A percentile compares a stretch with the other conserved stretches of the same genome.
Conservation (phyloP, 2,888 invertebrate genomes). For the Stenchaetothrips biformis region DNA sequence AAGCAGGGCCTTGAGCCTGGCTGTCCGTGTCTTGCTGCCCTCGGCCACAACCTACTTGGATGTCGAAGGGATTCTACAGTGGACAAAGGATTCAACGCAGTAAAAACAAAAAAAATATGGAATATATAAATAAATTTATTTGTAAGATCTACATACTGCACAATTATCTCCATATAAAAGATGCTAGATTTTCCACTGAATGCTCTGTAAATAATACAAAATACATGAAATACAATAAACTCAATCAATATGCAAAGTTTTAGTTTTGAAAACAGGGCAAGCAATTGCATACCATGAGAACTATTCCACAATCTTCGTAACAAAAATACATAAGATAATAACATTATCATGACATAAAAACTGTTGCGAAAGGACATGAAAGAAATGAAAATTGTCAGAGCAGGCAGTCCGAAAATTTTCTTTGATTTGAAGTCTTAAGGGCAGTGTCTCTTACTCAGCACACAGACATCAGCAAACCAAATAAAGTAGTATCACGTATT, state of each 20-base stretch:
- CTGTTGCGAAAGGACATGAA: neutral
- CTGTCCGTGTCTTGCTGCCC: no score
- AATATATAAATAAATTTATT: conserved; percentile 24
- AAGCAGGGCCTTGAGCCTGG: no score
- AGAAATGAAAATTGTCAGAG: neutral
- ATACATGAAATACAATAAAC: conserved; percentile 8
- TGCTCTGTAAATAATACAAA: conserved; percentile 15
- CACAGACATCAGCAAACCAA: neutral
- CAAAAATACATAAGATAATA: conserved; percentile 1
- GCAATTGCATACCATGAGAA: neutral
- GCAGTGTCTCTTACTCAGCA: conserved; percentile 4
- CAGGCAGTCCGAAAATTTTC: conserved; percentile 7
- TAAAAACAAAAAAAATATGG: neutral
- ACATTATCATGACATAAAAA: neutral
- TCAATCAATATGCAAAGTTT: neutral
- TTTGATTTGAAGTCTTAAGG: conserved; percentile 11
- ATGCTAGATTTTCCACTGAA: conserved; percentile 19
- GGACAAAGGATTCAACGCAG: no score
- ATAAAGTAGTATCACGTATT: conserved; percentile 12
- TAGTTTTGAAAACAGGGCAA: neutral
- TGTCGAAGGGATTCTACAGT: no score
- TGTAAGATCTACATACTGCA: conserved; percentile 21
- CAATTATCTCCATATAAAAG: conserved; percentile 17
- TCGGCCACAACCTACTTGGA: no score
- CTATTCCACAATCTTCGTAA: neutral